Conservation (phyloP, 2,797 vertebrate genomes). For the Mareca penelope region DNA sequence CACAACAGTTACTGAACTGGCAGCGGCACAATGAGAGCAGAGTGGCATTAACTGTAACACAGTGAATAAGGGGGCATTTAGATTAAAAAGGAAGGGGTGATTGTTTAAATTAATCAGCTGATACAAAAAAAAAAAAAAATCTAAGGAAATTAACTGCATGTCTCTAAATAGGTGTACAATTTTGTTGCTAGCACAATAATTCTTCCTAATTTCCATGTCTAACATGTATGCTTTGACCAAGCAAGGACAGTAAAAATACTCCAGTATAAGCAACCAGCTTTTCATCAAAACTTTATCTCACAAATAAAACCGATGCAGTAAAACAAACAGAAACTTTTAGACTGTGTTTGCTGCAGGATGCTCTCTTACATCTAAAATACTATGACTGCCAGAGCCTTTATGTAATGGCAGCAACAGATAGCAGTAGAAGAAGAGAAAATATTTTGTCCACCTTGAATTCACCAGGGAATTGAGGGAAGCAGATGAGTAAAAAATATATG, state of each 20-base stretch:
- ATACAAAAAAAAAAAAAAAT: not conserved
- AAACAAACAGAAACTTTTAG: not conserved
- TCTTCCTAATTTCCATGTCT: not conserved
- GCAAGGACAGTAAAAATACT: not conserved
- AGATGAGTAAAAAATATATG: not conserved
- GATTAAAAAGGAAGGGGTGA: slow-evolving; percentile 14
- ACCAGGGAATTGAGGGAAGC: not conserved
- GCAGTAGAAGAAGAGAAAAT: not conserved
- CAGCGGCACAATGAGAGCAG: not conserved
- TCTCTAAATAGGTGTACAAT: not conserved
- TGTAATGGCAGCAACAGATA: not conserved
- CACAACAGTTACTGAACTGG: not conserved
- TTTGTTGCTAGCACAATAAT: not conserved
- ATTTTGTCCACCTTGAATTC: not conserved
- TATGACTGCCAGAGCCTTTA: not conserved
- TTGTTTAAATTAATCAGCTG: slow-evolving; percentile 18
- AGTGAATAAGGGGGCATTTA: not conserved
- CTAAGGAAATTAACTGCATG: not conserved
- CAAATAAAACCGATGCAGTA: not conserved
- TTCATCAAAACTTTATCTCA: not conserved
- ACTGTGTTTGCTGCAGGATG: not conserved
- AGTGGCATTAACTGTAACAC: not conserved
- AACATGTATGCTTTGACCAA: not conserved
- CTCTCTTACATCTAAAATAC: not conserved
- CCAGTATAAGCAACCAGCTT: not conserved